Evolutionary conservation across 2,113 vertebrate species (phyloP), one percentile per base, ranked within the genome.

Genomic region (Salvelinus sp.): DNA sequence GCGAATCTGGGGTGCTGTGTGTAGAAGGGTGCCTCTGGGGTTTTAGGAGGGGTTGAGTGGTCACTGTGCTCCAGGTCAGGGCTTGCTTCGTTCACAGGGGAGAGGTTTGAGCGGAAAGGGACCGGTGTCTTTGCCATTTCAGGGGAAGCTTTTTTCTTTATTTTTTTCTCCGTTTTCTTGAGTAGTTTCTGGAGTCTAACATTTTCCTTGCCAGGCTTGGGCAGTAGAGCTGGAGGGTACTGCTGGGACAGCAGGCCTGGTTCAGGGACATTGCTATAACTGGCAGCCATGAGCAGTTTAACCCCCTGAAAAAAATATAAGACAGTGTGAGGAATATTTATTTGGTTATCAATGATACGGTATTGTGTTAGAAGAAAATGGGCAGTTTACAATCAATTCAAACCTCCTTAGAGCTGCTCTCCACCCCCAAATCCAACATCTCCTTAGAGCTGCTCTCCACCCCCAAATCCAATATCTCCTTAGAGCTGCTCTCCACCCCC

Each of bases 181-280:
- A 98, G 90, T 27, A 98, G 92, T 27, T 92, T 95, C 90, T 96
- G 96, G 64, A 99, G 94, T 2, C 92, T 86, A 20, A 91, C 76
- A 66, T 97, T 98, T 90, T 97, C 96, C 75, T 96, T 98, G 25
- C 94, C 88, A 0, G 97, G 97, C 83, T 98, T 99, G 48, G 97
- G 97, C 0, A 95, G 88, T 79, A 97, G 89, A 3, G 96, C 95
- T 0, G 97, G 97, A 16, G 93, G 92, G 5, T 92, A 91, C 78
- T 92, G 94, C 82, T 78, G 93, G 89, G 76, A 77, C 81, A 64
- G 84, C 87, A 93, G 86, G 74, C 83, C 83, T 2, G 81, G 75
- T 33, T 89, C 88, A 81, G 79, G 57, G 58, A 82, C 57, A 7
- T 72, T 84, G 75, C 85, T 72, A 4, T 90, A 92, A 84, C 88